These are phyloP conservation scores for Mergus octosetaceus DNA, from an alignment of 2,797 vertebrate genomes.

Conservation along the genomic window DNA sequence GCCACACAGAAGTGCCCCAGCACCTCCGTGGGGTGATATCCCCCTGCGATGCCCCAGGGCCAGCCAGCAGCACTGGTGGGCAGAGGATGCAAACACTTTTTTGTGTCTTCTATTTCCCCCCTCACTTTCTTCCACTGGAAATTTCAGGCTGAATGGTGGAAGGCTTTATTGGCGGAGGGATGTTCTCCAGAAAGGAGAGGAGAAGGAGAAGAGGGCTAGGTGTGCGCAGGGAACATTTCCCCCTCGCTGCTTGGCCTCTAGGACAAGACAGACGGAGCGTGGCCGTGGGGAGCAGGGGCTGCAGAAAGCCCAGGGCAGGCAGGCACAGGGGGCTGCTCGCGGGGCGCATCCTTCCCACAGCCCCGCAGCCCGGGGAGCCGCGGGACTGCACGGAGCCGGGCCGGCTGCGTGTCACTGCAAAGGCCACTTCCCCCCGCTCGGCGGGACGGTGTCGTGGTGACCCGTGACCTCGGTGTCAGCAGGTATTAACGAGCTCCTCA, in stretches of 20 bases:
- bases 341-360: not conserved
- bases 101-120: not conserved
- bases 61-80: not conserved
- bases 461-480: slow-evolving; percentile 28
- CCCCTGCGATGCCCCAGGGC: accelerated
- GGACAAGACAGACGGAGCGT: not conserved
- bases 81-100: not conserved
- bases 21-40: not conserved
- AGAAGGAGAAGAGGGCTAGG: not conserved
- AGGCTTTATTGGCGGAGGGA: not conserved
- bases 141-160: accelerated
- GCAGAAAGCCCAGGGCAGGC: too few species aligned
- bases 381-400: not conserved
- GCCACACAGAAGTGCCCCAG: accelerated
- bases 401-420: slow-evolving; percentile 25
- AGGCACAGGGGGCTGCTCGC: too few species aligned
- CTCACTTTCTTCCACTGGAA: not conserved
- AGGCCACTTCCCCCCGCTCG: not conserved
- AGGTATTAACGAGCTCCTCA: slow-evolving; percentile 6
- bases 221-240: not conserved
- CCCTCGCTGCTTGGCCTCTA: not conserved
- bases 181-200: too few species aligned
- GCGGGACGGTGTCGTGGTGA: not conserved
- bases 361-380: not conserved
- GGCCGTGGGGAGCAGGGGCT: too few species aligned